Conservation (phyloP, 2,113 vertebrate genomes). For the Athene cunicularia region DNA sequence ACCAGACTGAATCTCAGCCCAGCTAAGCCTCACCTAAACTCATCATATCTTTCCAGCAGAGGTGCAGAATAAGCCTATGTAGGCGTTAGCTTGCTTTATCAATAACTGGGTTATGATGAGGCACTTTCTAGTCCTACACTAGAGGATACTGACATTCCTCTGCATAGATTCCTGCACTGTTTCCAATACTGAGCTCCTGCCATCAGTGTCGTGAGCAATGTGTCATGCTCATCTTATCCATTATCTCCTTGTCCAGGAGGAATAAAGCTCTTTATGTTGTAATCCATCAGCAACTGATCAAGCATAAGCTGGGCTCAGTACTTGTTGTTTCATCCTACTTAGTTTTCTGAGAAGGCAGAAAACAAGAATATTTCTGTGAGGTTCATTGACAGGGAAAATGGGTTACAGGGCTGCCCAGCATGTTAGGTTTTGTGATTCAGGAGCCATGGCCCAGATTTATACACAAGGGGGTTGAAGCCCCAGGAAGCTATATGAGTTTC, state of each 20-base stretch:
- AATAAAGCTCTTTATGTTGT: background rate
- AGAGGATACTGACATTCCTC: background rate
- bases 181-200: background rate
- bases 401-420: background rate
- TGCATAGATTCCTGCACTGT: background rate
- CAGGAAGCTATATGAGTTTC: background rate
- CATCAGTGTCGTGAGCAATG: background rate
- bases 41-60: background rate
- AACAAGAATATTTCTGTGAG: background rate
- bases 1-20: background rate
- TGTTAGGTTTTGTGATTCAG: background rate
- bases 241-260: background rate
- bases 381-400: background rate
- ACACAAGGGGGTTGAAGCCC: background rate
- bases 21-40: background rate
- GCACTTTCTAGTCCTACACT: fast-evolving
- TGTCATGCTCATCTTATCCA: background rate
- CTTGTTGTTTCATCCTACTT: background rate
- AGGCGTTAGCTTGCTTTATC: background rate
- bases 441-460: fast-evolving
- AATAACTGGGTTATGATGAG: background rate
- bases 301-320: background rate
- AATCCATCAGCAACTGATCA: background rate
- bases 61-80: fast-evolving
- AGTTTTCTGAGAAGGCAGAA: background rate